These are phyloP conservation scores for Drosophila anceps DNA, from an alignment of 2,888 invertebrate genomes.

Conservation along the genomic window DNA sequence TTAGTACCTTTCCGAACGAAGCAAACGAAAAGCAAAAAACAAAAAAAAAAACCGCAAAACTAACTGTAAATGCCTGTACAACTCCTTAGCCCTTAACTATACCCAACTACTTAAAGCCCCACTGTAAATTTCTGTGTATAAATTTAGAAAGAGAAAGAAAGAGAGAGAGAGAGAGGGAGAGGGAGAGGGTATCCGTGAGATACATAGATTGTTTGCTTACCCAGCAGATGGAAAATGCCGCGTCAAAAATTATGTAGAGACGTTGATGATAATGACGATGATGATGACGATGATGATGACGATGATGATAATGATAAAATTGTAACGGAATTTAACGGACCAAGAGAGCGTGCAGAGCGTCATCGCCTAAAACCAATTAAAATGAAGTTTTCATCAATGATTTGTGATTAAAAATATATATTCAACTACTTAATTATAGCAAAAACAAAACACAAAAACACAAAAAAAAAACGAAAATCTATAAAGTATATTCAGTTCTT, in stretches of 20 bases:
- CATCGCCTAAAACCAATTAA: conserved; percentile 82
- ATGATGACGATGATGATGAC: too few species aligned
- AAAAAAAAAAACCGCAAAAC: conserved; percentile 28
- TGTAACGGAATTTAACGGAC: conserved; percentile 82
- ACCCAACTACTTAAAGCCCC: conserved; percentile 44
- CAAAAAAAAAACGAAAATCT: background rate
- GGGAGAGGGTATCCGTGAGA: conserved; percentile 50
- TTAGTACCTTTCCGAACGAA: conserved; percentile 75
- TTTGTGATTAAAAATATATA: conserved; percentile 82
- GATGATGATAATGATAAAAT: conserved; percentile 57
- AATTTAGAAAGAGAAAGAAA: conserved; percentile 58
- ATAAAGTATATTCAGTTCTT: conserved; percentile 60
- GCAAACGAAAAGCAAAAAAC: conserved; percentile 24
- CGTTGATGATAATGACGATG: conserved; percentile 30
- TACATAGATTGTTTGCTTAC: conserved; percentile 62
- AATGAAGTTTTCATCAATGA: conserved; percentile 84
- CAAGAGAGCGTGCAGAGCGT: conserved; percentile 83
- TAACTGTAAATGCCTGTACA: conserved; percentile 75
- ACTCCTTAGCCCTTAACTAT: conserved; percentile 45
- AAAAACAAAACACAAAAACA: background rate
- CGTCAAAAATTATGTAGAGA: conserved; percentile 57
- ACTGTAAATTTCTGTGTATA: conserved; percentile 84
- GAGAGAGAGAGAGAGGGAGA: conserved; percentile 31
- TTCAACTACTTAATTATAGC: conserved; percentile 69
- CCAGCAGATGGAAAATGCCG: conserved; percentile 63